A percentile compares a stretch with the other conserved stretches of the same genome.
Evolutionary conservation across 2,888 invertebrate genomes (phyloP).

Genomic region (Lycocerus yunnanus): DNA sequence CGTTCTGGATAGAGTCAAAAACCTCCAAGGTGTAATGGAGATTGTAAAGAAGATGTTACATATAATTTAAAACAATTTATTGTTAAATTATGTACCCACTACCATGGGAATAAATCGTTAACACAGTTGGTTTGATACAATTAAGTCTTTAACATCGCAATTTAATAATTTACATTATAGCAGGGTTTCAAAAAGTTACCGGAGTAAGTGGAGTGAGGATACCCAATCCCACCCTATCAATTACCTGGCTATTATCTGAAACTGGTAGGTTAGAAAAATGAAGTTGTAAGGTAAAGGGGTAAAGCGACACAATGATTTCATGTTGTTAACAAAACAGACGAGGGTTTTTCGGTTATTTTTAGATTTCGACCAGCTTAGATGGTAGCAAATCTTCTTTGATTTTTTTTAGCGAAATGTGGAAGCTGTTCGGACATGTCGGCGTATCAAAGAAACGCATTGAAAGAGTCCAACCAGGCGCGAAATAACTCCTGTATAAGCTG

Average conservation of each 20-base stretch:
- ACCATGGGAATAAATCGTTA: neutral
- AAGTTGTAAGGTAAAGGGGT: neutral
- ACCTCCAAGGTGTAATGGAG: no score
- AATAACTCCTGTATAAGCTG: constrained; percentile 29
- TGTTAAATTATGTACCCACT: neutral
- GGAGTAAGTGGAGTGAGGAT: neutral
- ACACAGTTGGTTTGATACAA: neutral
- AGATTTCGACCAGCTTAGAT: neutral
- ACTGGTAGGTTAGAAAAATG: neutral
- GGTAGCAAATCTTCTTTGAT: neutral
- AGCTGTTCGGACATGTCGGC: constrained; percentile 17
- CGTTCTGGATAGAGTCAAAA: no score
- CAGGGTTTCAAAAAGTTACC: neutral
- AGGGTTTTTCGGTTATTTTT: neutral
- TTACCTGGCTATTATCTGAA: constrained; percentile 1
- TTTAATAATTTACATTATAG: neutral
- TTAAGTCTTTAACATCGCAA: neutral
- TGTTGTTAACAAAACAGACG: neutral
- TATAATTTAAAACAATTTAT: no score
- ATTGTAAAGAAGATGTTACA: no score
- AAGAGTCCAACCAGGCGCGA: constrained; percentile 31
- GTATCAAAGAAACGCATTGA: constrained; percentile 25
- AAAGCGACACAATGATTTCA: neutral
- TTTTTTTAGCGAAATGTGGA: neutral
- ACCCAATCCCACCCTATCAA: neutral